Evolutionary conservation across 2,113 vertebrate species (phyloP), one percentile per base, ranked within the genome.

Genomic region (Delphinapterus leucas): DNA sequence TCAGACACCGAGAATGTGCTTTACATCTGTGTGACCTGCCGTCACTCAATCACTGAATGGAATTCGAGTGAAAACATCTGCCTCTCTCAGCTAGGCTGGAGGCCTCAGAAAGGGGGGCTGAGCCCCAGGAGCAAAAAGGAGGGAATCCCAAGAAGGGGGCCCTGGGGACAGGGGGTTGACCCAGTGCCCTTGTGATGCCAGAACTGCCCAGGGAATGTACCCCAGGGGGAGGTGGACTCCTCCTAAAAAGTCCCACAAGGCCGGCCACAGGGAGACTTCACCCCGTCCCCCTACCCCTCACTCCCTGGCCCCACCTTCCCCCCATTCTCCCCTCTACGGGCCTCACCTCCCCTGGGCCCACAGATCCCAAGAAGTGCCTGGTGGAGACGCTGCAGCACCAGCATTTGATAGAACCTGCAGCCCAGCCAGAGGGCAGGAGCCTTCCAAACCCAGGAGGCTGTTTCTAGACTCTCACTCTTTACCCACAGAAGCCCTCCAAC

Each of bases 11-110:
- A 87, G 20, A 20, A 41, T 1, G 3, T 55, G 31, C 13, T 61
- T 41, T 26, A 67, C 1, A 1, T 36, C n/a, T 14, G 14, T 9
- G 36, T 12, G 26, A 28, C 28, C 6, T 4, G 28, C n/a, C 2
- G 0, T 58, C 10, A 20, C 31, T 47, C 49, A 9, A 23, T 49
- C 17, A 15, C 70, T 41, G 5, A 18, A 8, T 7, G 49, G 60
- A 13, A 44, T 25, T 8, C 0, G 0, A 31, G n/a, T 8, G 92
- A 60, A 60, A 87, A 81, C 6, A n/a, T 12, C 33, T 18, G 25
- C 25, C 53, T 61, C 61, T 47, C 63, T 31, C 2, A 49, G 38
- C 38, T 25, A 2, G 10, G 41, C 74, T 49, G 5, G 21, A 58
- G 87, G 58, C 20, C 41, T 63, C 14, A 7, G 87, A 26, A 77